Conservation (phyloP, 2,113 vertebrate genomes). For the Sylvilagus bachmani region DNA sequence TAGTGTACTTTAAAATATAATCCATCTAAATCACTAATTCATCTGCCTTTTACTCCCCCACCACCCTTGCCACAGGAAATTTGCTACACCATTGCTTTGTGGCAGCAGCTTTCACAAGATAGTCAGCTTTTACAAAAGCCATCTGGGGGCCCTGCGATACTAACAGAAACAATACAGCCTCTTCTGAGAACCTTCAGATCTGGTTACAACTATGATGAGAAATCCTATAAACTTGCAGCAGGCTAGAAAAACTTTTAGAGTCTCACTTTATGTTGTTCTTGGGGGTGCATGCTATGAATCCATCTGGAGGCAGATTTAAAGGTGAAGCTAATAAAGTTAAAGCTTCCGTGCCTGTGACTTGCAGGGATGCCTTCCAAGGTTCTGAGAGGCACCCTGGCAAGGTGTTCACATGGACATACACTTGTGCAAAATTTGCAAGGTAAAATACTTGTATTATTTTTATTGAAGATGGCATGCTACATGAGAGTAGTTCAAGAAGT, state of each 20-base stretch:
- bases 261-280: neutral
- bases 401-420: neutral
- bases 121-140: slow-evolving; percentile 9
- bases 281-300: neutral
- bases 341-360: neutral
- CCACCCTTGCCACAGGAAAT: neutral
- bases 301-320: neutral
- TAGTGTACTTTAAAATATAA: slow-evolving; percentile 23
- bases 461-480: neutral
- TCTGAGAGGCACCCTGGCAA: neutral
- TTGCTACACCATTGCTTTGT: neutral
- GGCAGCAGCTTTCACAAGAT: neutral
- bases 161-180: neutral
- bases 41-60: neutral
- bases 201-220: neutral
- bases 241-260: neutral
- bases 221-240: neutral
- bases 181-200: neutral
- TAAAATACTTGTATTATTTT: neutral
- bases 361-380: neutral
- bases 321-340: neutral
- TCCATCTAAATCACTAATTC: neutral
- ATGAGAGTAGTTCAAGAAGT: no score
- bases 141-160: neutral
- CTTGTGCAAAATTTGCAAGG: slow-evolving; percentile 6